Evolutionary conservation across 1,140 invertebrate species (phyloP), one percentile per base, ranked within the genome.

Genomic region (Pseudomyrmex concolor): DNA sequence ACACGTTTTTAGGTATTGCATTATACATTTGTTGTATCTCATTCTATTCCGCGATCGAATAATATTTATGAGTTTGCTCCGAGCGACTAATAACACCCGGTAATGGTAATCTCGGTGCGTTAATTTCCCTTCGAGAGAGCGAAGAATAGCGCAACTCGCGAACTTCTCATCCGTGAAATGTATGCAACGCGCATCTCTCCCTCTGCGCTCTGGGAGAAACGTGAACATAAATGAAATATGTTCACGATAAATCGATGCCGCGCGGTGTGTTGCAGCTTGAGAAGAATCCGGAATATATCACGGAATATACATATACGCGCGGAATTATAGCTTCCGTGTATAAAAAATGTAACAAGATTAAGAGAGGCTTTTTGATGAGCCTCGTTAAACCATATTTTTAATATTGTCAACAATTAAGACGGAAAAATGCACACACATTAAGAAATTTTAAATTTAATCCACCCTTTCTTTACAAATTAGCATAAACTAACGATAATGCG

Each of bases 191-290:
- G 63, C 51, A 68, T 68, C 43, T 78, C 76, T n/a, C 17, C 17
- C 62, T 54, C 62, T 54, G 64, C 1, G 7, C 34, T 54, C 54
- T 25, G 25, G 17, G 19, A 10, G 15, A 78, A 78, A 78, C 54
- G n/a, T n/a, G 43, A 78, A 78, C 34, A 48, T 68, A 70, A 78
- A 57, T 68, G 64, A 78, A 78, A 78, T 77, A 77, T 78, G 19
- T 70, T 15, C 54, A 57, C 17, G 10, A 59, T 78, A 78, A 78
- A 78, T 78, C 66, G 76, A 78, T 78, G 64, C 13, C 19, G 15
- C 19, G 9, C 34, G 34, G 34, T 34, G 13, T 48, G 12, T 67
- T 54, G 13, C 17, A 70, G 64, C 43, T n/a, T 68, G 19, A 57
- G 19, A 57, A 15, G 48, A 70, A 57, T n/a, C 13, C 64, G 19